A percentile compares a stretch with the other conserved stretches of the same genome.
phyloP scores from a whole-genome alignment of 2,888 invertebrate genomes.

The Hypomecis atomaria region DNA sequence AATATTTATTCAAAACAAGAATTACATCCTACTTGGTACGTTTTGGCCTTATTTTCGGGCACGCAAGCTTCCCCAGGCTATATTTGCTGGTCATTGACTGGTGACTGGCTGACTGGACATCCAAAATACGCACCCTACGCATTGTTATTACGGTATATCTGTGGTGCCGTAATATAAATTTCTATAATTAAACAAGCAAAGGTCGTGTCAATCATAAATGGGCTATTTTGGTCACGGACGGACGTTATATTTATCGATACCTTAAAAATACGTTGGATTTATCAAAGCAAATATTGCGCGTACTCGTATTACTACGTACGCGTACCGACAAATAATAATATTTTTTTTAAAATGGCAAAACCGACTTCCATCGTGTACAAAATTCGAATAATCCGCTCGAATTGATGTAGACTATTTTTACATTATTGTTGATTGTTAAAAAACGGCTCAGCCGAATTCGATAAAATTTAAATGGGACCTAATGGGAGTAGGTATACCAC shows the following conservation, averaged over 20 bases:
- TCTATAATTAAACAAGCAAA: conserved; percentile 31
- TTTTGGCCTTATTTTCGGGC: conserved; percentile 4
- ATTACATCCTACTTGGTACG: too few relatives aligned
- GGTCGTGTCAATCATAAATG: conserved; percentile 24
- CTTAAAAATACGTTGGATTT: conserved; percentile 22
- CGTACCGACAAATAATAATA: too few relatives aligned
- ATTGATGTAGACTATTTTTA: too few relatives aligned
- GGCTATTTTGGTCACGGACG: conserved; percentile 18
- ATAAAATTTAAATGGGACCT: too few relatives aligned
- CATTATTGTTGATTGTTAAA: too few relatives aligned
- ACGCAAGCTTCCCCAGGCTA: conserved; percentile 19
- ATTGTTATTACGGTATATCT: conserved; percentile 7
- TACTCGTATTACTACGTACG: too few relatives aligned
- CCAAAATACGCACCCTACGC: conserved; percentile 20
- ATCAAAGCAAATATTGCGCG: not conserved
- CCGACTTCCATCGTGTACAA: too few relatives aligned
- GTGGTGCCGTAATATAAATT: conserved; percentile 5
- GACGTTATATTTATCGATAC: conserved; percentile 11
- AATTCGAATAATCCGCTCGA: too few relatives aligned
- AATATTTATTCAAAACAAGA: too few relatives aligned
- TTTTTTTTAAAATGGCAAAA: too few relatives aligned
- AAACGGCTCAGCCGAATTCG: too few relatives aligned
- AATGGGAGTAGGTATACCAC: too few relatives aligned
- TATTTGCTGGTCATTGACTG: conserved; percentile 13
- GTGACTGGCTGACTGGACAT: conserved; percentile 6